A percentile compares a stretch with the other conserved stretches of the same genome.
These are phyloP conservation scores for Noctua janthina DNA, from an alignment of 2,888 invertebrate genomes.

Conservation along the genomic window DNA sequence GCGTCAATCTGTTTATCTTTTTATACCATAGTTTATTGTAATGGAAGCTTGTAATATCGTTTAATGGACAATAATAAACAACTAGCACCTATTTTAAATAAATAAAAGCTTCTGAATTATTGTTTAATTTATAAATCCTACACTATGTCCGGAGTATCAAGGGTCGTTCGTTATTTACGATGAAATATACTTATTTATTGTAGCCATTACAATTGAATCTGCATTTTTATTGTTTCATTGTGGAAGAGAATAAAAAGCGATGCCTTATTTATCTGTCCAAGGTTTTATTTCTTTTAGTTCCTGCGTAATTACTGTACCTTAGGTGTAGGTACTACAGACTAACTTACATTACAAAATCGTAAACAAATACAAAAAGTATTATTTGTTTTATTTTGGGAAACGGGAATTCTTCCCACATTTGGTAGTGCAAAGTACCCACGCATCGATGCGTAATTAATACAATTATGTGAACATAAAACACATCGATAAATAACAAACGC, in stretches of 20 bases:
- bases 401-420: neutral
- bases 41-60: slow-evolving; percentile 43
- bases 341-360: neutral
- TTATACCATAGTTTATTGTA: slow-evolving; percentile 52
- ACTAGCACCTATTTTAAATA: slow-evolving; percentile 47
- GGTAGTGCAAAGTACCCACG: slow-evolving; percentile 14
- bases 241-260: slow-evolving; percentile 52
- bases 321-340: slow-evolving; percentile 17
- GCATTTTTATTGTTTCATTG: slow-evolving; percentile 63
- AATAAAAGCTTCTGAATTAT: slow-evolving; percentile 56
- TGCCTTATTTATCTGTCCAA: slow-evolving; percentile 48
- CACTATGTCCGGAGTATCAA: slow-evolving; percentile 54
- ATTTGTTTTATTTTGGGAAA: neutral
- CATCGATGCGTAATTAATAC: slow-evolving; percentile 41
- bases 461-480: slow-evolving; percentile 48
- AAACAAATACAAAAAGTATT: neutral
- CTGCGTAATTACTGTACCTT: slow-evolving; percentile 40
- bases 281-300: slow-evolving; percentile 47
- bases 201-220: slow-evolving; percentile 65
- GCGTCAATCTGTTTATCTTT: slow-evolving; percentile 46
- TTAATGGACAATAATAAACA: slow-evolving; percentile 52
- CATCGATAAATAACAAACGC: slow-evolving; percentile 58
- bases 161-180: slow-evolving; percentile 65
- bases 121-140: slow-evolving; percentile 63
- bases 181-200: slow-evolving; percentile 67